Conservation (phyloP, 2,113 vertebrate genomes). For the Narcine bancroftii region DNA sequence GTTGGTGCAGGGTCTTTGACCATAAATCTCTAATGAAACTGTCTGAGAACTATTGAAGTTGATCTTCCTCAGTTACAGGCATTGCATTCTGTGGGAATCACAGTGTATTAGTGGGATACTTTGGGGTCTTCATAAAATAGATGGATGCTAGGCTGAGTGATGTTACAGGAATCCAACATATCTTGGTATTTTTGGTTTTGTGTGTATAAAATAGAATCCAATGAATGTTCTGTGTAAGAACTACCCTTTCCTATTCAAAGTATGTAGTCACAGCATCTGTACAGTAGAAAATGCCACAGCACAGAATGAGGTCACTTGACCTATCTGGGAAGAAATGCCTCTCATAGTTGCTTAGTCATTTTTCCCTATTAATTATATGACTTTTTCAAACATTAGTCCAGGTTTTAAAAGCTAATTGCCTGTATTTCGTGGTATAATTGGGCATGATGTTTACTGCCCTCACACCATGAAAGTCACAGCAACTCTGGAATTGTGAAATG, state of each 20-base stretch:
- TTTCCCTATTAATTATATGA: background rate
- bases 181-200: background rate
- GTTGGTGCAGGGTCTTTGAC: too few relatives aligned
- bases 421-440: too few relatives aligned
- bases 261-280: background rate
- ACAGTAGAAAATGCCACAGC: background rate
- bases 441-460: too few relatives aligned
- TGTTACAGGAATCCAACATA: background rate
- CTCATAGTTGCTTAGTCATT: background rate
- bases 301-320: background rate
- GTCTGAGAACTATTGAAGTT: too few relatives aligned
- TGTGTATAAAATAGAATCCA: background rate
- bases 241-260: background rate
- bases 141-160: background rate
- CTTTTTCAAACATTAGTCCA: background rate
- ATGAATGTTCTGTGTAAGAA: background rate
- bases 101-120: too few relatives aligned
- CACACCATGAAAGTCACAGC: too few relatives aligned
- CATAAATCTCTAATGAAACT: too few relatives aligned
- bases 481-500: too few relatives aligned
- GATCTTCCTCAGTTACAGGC: too few relatives aligned
- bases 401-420: background rate
- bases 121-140: background rate
- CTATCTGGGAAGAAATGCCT: background rate
- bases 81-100: too few relatives aligned